These are phyloP conservation scores for Tetragonula carbonaria DNA, from an alignment of 2,888 invertebrate species.

Conservation along the genomic window DNA sequence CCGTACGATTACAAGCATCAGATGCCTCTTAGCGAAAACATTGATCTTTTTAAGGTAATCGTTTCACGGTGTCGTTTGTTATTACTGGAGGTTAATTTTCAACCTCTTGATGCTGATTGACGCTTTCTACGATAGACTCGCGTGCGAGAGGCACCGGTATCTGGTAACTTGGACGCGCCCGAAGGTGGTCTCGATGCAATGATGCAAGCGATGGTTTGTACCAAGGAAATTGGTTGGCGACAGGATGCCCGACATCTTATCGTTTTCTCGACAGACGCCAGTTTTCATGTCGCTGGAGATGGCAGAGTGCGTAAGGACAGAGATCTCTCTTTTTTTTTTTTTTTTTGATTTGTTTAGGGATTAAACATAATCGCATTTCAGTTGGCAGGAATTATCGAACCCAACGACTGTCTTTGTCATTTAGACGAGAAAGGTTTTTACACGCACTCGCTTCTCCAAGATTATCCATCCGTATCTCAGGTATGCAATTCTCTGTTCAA, in stretches of 20 bases:
- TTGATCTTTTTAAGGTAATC: slow-evolving; percentile 84
- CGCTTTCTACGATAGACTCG: slow-evolving; percentile 59
- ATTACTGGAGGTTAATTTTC: background rate
- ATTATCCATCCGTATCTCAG: slow-evolving; percentile 92
- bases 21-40: slow-evolving; percentile 87
- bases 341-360: background rate
- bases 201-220: slow-evolving; percentile 92
- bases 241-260: slow-evolving; percentile 90
- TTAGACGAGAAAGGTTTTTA: slow-evolving; percentile 86
- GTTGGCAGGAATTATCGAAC: slow-evolving; percentile 88
- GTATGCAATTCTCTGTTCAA: slow-evolving; percentile 58
- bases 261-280: slow-evolving; percentile 91
- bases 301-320: slow-evolving; percentile 84
- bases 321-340: background rate
- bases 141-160: slow-evolving; percentile 84
- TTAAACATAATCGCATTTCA: slow-evolving; percentile 72
- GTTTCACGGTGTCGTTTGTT: too few relatives aligned
- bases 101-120: background rate
- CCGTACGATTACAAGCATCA: slow-evolving; percentile 92
- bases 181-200: slow-evolving; percentile 96
- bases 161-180: slow-evolving; percentile 88
- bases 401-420: slow-evolving; percentile 90
- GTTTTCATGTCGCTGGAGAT: slow-evolving; percentile 87
- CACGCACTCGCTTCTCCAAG: slow-evolving; percentile 86
- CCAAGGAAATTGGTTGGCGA: slow-evolving; percentile 91